Evolutionary conservation across 2,797 vertebrate species (phyloP).

Genomic region (Acanthurus leucopareius): DNA sequence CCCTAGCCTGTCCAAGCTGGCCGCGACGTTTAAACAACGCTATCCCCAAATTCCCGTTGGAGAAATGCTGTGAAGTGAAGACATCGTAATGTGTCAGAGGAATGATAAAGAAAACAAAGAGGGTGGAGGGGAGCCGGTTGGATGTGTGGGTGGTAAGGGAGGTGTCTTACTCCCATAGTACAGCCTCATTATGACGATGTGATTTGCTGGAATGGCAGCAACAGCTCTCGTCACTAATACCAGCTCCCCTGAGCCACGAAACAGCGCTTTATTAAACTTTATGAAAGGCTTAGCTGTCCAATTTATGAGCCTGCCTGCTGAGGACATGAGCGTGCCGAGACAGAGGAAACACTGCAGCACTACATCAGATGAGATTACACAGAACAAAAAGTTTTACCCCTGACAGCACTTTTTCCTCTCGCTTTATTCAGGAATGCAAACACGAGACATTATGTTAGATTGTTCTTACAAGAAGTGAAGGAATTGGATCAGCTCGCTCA

Average conservation of each 20-base stretch:
- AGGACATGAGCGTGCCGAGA: constrained; percentile 75
- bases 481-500: background rate
- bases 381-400: constrained; percentile 79
- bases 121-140: constrained; percentile 45
- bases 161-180: constrained; percentile 87
- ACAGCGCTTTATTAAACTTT: constrained; percentile 98
- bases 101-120: constrained; percentile 83
- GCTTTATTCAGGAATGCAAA: constrained; percentile 69
- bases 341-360: constrained; percentile 72
- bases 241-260: constrained; percentile 81
- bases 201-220: constrained; percentile 95
- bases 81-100: constrained; percentile 79
- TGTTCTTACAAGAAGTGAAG: constrained; percentile 34
- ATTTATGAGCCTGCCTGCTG: constrained; percentile 83
- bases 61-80: constrained; percentile 85
- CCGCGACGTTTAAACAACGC: constrained; percentile 92
- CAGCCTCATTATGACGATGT: constrained; percentile 99
- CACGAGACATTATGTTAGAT: constrained; percentile 43
- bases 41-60: constrained; percentile 84
- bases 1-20: constrained; percentile 83
- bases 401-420: constrained; percentile 65
- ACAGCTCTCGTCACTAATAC: constrained; percentile 88
- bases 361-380: constrained; percentile 77
- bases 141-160: constrained; percentile 67
- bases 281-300: constrained; percentile 95